A percentile compares a stretch with the other conserved stretches of the same genome.
These are phyloP conservation scores for Sebastes iracundus DNA, from an alignment of 2,797 vertebrate species.

Conservation along the genomic window DNA sequence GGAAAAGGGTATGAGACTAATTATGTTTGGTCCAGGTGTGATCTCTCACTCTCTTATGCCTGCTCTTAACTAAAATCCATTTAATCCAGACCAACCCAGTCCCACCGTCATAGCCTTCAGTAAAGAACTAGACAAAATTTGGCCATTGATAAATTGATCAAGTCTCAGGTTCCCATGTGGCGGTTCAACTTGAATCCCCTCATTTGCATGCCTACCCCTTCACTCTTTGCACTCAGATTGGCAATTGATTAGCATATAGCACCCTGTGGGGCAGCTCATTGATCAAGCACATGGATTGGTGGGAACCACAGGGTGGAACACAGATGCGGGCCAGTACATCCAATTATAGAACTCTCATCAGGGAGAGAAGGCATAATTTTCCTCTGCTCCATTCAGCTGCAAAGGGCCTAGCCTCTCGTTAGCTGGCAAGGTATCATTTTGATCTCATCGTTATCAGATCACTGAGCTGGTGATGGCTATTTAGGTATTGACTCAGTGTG, in stretches of 20 bases:
- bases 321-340: slow-evolving; percentile 58
- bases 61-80: neutral
- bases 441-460: neutral
- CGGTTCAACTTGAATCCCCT: slow-evolving; percentile 44
- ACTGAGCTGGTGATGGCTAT: neutral
- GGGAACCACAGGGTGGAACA: slow-evolving; percentile 59
- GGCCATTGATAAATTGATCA: slow-evolving; percentile 64
- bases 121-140: slow-evolving; percentile 11
- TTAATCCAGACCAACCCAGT: neutral
- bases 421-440: neutral
- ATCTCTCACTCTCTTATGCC: neutral
- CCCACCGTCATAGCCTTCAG: neutral
- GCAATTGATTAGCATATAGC: slow-evolving; percentile 72
- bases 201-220: slow-evolving; percentile 50
- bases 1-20: neutral
- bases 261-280: slow-evolving; percentile 35
- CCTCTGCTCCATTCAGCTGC: slow-evolving; percentile 20
- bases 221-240: slow-evolving; percentile 48
- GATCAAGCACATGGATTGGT: slow-evolving; percentile 59
- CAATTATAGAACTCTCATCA: slow-evolving; percentile 66
- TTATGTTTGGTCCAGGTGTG: neutral
- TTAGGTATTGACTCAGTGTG: neutral
- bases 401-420: neutral
- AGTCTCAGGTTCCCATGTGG: slow-evolving; percentile 39
- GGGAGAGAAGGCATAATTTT: slow-evolving; percentile 31